Evolutionary conservation across 23 tunicate species (phyloP).

Genomic region (Corella eumyota): DNA sequence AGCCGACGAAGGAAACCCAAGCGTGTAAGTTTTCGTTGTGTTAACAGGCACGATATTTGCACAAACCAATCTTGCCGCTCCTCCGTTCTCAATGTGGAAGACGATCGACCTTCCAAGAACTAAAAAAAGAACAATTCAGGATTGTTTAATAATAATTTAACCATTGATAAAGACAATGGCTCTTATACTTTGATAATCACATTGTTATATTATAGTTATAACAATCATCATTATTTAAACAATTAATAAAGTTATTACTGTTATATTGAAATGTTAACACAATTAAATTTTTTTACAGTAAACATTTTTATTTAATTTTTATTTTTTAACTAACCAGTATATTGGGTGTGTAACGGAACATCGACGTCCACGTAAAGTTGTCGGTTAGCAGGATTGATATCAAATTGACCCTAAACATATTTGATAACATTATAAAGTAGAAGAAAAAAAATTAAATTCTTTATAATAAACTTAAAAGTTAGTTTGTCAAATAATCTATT

Average conservation of each 20-base stretch:
- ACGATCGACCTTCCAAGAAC: constrained; percentile 81
- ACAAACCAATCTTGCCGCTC: constrained; percentile 44
- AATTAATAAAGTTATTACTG: neutral
- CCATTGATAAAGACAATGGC: no score
- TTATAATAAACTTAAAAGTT: no score
- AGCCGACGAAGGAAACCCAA: constrained; percentile 18
- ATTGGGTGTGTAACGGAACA: constrained; percentile 45
- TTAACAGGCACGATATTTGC: constrained; percentile 74
- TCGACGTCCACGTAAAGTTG: constrained; percentile 41
- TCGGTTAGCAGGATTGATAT: constrained; percentile 24
- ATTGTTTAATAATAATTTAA: neutral
- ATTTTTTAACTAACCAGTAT: constrained; percentile 39
- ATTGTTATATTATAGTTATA: no score
- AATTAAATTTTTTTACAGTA: neutral
- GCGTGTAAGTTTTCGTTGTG: constrained; percentile 19
- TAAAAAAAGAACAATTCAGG: constrained; percentile 4
- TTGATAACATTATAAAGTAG: no score
- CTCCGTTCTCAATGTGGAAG: constrained; percentile 50
- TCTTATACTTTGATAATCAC: no score
- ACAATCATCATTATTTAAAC: no score
- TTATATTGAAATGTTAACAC: neutral
- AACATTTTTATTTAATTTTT: neutral
- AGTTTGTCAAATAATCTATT: no score
- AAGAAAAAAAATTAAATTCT: no score
- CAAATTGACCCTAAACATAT: no score